Percentiles rank a stretch among this genome's conserved stretches.
phyloP scores from a whole-genome alignment of 2,797 vertebrate genomes.

The Rhinogobio ventralis region DNA sequence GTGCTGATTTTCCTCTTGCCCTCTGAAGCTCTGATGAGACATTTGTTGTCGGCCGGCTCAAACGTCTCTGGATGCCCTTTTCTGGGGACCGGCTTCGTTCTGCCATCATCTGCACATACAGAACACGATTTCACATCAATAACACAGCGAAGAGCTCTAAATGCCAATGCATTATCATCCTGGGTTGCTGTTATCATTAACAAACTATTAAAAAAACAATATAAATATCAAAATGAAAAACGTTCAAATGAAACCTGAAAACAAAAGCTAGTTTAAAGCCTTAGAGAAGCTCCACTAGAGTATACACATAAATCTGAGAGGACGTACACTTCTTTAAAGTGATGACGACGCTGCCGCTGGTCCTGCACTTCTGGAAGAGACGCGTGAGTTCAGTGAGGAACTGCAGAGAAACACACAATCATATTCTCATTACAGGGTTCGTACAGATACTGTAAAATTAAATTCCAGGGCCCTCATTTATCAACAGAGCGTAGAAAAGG shows the following conservation, averaged over 20 bases:
- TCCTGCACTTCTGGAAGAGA: conserved; percentile 93
- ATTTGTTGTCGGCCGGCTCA: conserved; percentile 95
- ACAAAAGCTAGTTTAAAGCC: no score
- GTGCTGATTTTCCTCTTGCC: conserved; percentile 98
- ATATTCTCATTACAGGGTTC: no score
- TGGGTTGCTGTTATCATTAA: neutral
- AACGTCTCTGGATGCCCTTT: conserved; percentile 88
- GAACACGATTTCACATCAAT: neutral
- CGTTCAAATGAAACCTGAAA: no score
- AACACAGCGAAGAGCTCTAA: neutral
- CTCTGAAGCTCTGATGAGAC: conserved; percentile 94
- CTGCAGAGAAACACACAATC: conserved; percentile 68
- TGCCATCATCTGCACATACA: conserved; percentile 85
- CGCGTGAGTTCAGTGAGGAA: conserved; percentile 94
- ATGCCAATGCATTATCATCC: neutral
- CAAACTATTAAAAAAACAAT: neutral
- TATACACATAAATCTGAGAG: neutral
- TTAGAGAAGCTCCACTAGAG: no score
- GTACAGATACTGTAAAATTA: no score
- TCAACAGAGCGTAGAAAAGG: no score
- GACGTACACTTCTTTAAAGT: conserved; percentile 94
- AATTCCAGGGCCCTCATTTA: no score
- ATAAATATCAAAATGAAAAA: neutral
- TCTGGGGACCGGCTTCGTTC: conserved; percentile 92
- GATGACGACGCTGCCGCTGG: conserved; percentile 91